Evolutionary conservation across 2,888 invertebrate genomes (phyloP).

Genomic region (Seira ritae): DNA sequence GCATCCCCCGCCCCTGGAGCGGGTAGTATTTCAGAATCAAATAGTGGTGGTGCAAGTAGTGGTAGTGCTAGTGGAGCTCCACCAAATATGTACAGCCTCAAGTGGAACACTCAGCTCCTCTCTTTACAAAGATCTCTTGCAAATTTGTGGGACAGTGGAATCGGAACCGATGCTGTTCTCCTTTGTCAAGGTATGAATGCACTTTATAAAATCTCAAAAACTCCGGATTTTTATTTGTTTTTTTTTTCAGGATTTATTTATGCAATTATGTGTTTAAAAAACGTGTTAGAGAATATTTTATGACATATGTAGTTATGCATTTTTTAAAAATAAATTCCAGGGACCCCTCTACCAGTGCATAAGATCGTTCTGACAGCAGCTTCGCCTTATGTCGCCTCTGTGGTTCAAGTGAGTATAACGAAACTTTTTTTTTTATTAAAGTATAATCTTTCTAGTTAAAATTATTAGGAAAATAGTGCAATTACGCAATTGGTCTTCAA

Average conservation of each 20-base stretch:
- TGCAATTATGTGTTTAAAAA: no score
- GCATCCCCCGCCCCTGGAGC: conserved; percentile 66
- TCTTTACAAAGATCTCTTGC: conserved; percentile 73
- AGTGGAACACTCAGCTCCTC: conserved; percentile 71
- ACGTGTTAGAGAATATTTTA: no score
- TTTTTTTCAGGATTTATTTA: no score
- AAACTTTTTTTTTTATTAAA: conserved; percentile 20
- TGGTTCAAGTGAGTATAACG: conserved; percentile 72
- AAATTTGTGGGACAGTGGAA: conserved; percentile 73
- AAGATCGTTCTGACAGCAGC: conserved; percentile 73
- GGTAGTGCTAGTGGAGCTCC: conserved; percentile 62
- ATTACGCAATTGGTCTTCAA: not conserved
- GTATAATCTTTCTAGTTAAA: conserved; percentile 10
- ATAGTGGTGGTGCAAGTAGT: conserved; percentile 56
- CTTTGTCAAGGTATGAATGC: conserved; percentile 71
- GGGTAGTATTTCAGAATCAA: conserved; percentile 54
- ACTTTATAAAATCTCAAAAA: not conserved
- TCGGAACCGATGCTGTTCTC: conserved; percentile 74
- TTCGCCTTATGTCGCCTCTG: conserved; percentile 73
- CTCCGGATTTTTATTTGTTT: no score
- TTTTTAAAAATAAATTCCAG: no score
- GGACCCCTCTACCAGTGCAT: conserved; percentile 73
- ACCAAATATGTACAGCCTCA: conserved; percentile 72
- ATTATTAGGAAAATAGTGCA: not conserved
- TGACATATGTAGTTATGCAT: no score